Evolutionary conservation across 2,888 invertebrate species (phyloP).

Genomic region (Ferdinandea cuprea): DNA sequence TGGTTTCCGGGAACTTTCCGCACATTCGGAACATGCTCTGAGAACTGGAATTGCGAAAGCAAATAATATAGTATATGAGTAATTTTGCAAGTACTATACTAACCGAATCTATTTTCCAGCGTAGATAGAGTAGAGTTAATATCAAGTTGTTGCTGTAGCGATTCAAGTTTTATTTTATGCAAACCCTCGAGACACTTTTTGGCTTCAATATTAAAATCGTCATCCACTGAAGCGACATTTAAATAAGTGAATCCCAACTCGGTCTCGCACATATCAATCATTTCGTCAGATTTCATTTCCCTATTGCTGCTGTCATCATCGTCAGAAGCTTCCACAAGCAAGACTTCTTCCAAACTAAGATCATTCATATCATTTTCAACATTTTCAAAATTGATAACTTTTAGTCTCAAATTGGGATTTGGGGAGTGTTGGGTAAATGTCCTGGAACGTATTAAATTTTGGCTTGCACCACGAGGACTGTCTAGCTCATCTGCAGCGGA

Average conservation of each 20-base stretch:
- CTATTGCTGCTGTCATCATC: constrained; percentile 68
- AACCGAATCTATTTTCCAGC: constrained; percentile 83
- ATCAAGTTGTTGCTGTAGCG: constrained; percentile 86
- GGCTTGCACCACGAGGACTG: constrained; percentile 76
- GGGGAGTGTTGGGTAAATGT: constrained; percentile 89
- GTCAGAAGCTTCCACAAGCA: constrained; percentile 82
- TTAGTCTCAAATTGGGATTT: constrained; percentile 84
- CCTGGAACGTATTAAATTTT: constrained; percentile 85
- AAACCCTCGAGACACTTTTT: constrained; percentile 87
- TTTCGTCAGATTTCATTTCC: constrained; percentile 46
- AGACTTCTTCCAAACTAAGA: constrained; percentile 90
- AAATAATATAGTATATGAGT: neutral
- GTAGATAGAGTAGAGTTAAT: constrained; percentile 83
- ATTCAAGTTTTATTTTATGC: constrained; percentile 85
- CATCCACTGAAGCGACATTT: constrained; percentile 82
- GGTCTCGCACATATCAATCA: constrained; percentile 61
- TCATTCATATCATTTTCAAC: constrained; percentile 84
- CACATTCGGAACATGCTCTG: constrained; percentile 80
- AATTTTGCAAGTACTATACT: constrained; percentile 23
- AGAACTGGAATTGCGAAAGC: constrained; percentile 76
- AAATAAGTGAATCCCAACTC: constrained; percentile 80
- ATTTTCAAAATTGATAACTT: constrained; percentile 82
- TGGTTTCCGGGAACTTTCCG: constrained; percentile 79
- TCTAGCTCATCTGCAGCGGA: constrained; percentile 48
- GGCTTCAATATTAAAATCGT: constrained; percentile 87